Base-by-base conservation (phyloP, 2,797 vertebrate genomes). In the Sternotherus odoratus region DNA sequence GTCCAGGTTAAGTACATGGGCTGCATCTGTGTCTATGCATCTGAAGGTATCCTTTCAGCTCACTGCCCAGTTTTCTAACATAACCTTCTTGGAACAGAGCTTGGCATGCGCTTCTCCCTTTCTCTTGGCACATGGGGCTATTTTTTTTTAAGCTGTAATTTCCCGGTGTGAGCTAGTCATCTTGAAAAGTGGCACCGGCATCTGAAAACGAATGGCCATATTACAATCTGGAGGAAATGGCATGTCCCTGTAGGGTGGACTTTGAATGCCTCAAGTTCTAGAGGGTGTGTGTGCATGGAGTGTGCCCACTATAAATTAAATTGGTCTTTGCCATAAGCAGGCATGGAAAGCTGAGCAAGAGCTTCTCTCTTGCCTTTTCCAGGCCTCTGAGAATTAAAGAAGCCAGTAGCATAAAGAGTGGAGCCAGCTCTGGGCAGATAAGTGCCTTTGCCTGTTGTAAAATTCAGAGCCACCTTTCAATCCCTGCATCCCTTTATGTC, bases 31-130 rank as follows among this genome's bases (percentile, higher is more conserved):
- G 80, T 69, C 88, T 88, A 48, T 95, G 95, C 77, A 87, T 86
- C 57, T 90, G 69, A 95, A 95, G 91, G 92, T 91, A 94, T 78
- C 88, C 74, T 94, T 96, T 95, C 80, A 90, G 72, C 90, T 92
- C 60, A 60, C 53, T 96, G 92, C 90, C 92, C 81, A 75, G 82
- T 93, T 95, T 92, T 93, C 74, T 88, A 89, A 57, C 46, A 53
- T 95, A 89, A 95, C 93, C 80, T 85, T 88, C 49, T 83, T 91
- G 91, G 86, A 92, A 88, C 85, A 84, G 82, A 90, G 63, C 56
- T 91, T 92, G 93, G 72, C 83, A 60, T 0, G 0, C 51, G 39
- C 0, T 0, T 82, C 11, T 66, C n/a, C 50, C 95, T 94, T 94
- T 90, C 72, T 86, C 17, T 82, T 95, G 94, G 91, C 95, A 94